Base-by-base conservation (phyloP, 2,797 vertebrate genomes). In the Fistularia commersonii region DNA sequence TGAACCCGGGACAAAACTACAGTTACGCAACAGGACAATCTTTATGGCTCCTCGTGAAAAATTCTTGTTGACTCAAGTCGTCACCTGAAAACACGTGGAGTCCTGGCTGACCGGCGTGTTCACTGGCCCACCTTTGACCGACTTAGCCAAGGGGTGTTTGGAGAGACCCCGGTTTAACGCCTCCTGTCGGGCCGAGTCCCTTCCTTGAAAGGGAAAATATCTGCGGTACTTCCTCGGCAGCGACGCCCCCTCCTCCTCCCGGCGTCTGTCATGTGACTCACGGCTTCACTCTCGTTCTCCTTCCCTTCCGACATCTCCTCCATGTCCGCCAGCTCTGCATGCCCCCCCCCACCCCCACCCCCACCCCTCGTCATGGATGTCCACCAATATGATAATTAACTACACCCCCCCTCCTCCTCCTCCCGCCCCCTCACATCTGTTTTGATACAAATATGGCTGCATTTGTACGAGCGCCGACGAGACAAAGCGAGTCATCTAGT, bases 211-310 rank as follows among this genome's bases (percentile, higher is more conserved):
- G n/a, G n/a, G n/a, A n/a, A n/a, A n/a, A n/a, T n/a, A n/a, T n/a
- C n/a, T n/a, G n/a, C n/a, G n/a, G n/a, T n/a, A n/a, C n/a, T n/a
- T n/a, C n/a, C n/a, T 64, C 85, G 88, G 85, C 87, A 63, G 80
- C 74, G 74, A 85, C 66, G 72, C 59, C 64, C 66, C 45, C 69
- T 51, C 54, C 52, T 49, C 75, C 76, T 71, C 58, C 74, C 70
- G 84, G 85, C 88, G 81, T 62, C 83, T 89, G 85, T 83, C 85
- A 79, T 86, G 78, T 90, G 84, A 81, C 78, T 82, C 82, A 80
- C 59, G 45, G 76, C 71, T 77, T n/a, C 67, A 81, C 68, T 85
- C 74, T 80, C 66, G 61, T 80, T 74, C 72, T 79, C 73, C 68
- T 85, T 74, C 80, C 37, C 44, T 72, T 64, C 63, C 72, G 64